phyloP scores from a whole-genome alignment of 2,797 vertebrate genomes.

The Typhlichthys subterraneus region DNA sequence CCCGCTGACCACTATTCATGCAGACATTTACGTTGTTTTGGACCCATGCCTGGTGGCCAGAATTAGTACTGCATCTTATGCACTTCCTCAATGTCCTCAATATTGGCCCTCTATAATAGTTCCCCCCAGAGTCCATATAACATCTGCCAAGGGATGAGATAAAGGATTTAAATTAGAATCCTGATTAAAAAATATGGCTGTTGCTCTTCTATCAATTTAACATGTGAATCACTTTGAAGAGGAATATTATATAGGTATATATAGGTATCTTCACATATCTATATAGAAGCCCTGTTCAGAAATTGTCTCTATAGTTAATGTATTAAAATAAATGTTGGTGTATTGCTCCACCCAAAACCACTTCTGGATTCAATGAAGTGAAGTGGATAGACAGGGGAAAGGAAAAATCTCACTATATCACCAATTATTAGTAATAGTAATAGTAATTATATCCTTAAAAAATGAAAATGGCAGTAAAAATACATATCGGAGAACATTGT shows the following conservation, averaged over 20 bases:
- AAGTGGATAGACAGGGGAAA: neutral
- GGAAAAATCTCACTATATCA: constrained; percentile 22
- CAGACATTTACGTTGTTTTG: too few species aligned
- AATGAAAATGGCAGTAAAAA: constrained; percentile 24
- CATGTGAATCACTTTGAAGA: neutral
- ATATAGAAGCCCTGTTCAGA: too few species aligned
- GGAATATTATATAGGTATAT: too few species aligned
- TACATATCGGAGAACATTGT: constrained; percentile 14
- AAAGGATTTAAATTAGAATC: neutral
- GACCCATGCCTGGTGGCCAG: too few species aligned
- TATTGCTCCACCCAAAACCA: too few species aligned
- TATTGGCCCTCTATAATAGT: neutral
- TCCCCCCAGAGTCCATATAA: neutral
- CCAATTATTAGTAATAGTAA: too few species aligned
- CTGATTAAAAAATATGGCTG: neutral
- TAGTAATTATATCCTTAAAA: constrained; percentile 19
- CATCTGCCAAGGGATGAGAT: neutral
- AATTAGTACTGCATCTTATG: neutral
- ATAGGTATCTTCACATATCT: too few species aligned
- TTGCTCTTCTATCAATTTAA: neutral
- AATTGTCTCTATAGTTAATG: too few species aligned
- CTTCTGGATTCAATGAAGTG: neutral
- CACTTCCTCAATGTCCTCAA: neutral
- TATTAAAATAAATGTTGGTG: too few species aligned
- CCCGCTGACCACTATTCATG: too few species aligned